Evolutionary conservation across 2,113 vertebrate species (phyloP).

Genomic region (Corydoras maculifer): DNA sequence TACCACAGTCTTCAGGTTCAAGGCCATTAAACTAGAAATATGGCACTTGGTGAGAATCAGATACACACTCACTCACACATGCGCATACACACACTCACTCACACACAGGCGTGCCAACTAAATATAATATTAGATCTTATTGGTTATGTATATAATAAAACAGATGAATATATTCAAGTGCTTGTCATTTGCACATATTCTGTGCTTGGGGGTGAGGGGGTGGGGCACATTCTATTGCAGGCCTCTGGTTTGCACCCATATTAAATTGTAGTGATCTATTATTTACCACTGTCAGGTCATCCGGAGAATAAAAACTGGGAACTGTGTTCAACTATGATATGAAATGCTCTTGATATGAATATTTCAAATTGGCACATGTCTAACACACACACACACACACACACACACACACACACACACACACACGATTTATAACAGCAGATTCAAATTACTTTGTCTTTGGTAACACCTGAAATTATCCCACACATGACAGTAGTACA

Average conservation of each 20-base stretch:
- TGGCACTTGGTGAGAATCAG: conserved; percentile 68
- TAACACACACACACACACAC: conserved; percentile 50
- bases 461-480: conserved; percentile 86
- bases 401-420: conserved; percentile 56
- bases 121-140: too few species aligned
- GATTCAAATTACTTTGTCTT: conserved; percentile 75
- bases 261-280: too few species aligned
- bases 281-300: too few species aligned
- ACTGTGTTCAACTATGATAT: too few species aligned
- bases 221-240: too few species aligned
- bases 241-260: too few species aligned
- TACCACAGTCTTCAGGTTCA: conserved; percentile 13
- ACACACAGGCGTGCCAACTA: conserved; percentile 34
- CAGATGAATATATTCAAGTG: too few species aligned
- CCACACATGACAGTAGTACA: conserved; percentile 74
- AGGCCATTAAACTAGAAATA: conserved; percentile 57
- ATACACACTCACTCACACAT: conserved; percentile 42
- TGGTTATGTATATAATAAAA: too few species aligned
- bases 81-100: conserved; percentile 22
- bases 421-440: conserved; percentile 64
- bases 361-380: not conserved
- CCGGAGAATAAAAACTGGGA: not conserved
- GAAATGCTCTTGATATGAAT: not conserved
- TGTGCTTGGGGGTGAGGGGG: too few species aligned
- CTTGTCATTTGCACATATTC: too few species aligned